Percentiles rank a stretch among this genome's conserved stretches.
Conservation (phyloP, 1,140 invertebrate species). For the Limonius californicus region DNA sequence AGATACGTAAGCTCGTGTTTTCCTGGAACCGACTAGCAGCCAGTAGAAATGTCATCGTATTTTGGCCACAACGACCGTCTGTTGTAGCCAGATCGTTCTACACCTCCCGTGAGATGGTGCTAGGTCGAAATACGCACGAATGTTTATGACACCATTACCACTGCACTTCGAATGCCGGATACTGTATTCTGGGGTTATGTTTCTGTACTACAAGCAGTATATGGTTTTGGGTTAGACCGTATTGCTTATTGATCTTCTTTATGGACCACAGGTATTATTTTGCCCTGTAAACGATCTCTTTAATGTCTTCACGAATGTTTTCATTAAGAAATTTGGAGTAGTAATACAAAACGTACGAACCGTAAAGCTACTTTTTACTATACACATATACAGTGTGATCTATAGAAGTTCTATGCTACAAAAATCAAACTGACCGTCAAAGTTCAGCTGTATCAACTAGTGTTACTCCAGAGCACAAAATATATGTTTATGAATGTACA, state of each 20-base stretch:
- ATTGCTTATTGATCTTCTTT: slow-evolving; percentile 21
- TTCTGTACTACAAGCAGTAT: slow-evolving; percentile 22
- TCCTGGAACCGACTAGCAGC: neutral
- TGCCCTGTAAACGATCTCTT: no score
- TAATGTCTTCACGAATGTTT: no score
- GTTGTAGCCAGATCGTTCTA: slow-evolving; percentile 6
- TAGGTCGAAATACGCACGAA: slow-evolving; percentile 26
- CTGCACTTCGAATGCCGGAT: slow-evolving; percentile 19
- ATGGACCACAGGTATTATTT: neutral
- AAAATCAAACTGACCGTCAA: no score
- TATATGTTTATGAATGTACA: no score
- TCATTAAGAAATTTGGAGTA: no score
- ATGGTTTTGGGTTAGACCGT: slow-evolving; percentile 8
- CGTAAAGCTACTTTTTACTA: no score
- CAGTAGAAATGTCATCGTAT: neutral
- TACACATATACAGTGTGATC: no score
- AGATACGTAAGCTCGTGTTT: neutral
- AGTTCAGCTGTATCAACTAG: no score
- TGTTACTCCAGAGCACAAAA: no score
- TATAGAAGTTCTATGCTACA: no score
- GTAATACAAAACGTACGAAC: no score
- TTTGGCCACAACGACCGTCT: neutral
- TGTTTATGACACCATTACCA: slow-evolving; percentile 25
- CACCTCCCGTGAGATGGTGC: slow-evolving; percentile 15
- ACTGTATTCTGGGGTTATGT: slow-evolving; percentile 24